Percentiles rank a stretch among this genome's conserved stretches.
These are phyloP conservation scores for Patiria pectinifera DNA, from an alignment of 53 echinoderm and acorn worm genomes.

Conservation along the genomic window DNA sequence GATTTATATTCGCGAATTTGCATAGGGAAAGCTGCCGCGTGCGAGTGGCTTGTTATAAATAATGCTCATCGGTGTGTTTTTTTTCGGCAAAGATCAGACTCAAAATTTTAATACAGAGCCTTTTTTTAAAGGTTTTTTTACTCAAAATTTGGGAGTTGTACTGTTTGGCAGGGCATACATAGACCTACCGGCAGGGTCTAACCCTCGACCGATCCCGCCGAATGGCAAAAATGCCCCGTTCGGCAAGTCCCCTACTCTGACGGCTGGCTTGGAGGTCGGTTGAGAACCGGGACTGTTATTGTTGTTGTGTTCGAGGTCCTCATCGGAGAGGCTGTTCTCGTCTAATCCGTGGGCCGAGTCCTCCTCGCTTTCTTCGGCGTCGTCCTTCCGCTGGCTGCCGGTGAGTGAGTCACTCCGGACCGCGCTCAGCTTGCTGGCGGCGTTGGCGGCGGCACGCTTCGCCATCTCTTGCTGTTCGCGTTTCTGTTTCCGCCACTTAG, in stretches of 20 bases:
- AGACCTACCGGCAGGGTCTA: background rate
- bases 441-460: slow-evolving; percentile 76
- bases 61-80: too few species aligned
- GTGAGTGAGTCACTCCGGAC: background rate
- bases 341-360: background rate
- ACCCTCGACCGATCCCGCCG: slow-evolving; percentile 25
- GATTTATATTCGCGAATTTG: too few species aligned
- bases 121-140: background rate
- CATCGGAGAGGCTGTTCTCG: background rate
- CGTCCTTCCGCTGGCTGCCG: background rate
- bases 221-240: background rate
- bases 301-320: slow-evolving; percentile 4
- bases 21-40: too few species aligned
- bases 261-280: background rate
- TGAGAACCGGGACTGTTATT: background rate
- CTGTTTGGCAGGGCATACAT: slow-evolving; percentile 21
- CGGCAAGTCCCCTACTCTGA: background rate
- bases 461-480: slow-evolving; percentile 90
- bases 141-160: background rate
- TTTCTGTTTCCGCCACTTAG: slow-evolving; percentile 97
- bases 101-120: background rate
- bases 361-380: background rate
- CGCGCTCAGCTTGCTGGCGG: slow-evolving; percentile 52
- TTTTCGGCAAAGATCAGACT: background rate
- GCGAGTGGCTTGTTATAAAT: too few species aligned